Evolutionary conservation across 2,888 invertebrate genomes (phyloP), one percentile per base, ranked within the genome.

Genomic region (Pherbina coryleti): DNA sequence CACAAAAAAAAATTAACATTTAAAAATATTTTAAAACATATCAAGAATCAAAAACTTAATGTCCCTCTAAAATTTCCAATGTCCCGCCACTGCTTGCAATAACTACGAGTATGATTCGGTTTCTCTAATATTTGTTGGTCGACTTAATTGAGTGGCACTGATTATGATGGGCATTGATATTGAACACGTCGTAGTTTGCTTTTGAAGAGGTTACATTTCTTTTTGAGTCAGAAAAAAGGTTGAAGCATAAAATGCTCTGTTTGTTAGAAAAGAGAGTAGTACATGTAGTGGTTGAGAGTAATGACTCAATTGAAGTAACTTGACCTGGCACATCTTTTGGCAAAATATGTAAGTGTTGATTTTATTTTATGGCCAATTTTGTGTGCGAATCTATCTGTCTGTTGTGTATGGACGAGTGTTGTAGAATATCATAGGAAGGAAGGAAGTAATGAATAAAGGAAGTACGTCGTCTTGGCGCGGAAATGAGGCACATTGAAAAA

Each of bases 121-220:
- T 11, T 14, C 7, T 44, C 14, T 3, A 44, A n/a, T 55, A 1
- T 7, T 17, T 44, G 64, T 71, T 70, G 62, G 76, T 49, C 76
- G 62, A 76, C 71, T 64, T 76, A 62, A 76, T 62, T 62, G 19
- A 49, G 62, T 57, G 71, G 70, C 76, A 71, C 44, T 34, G 76
- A 76, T 71, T 71, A 62, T 71, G 76, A 76, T 49, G 55, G 70
- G 34, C 70, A 51, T 75, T 75, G 57, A 72, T 57, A n/a, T 25
- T 55, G 53, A 53, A 53, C 67, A 25, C 14, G 28, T 57, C 31
- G 51, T 7, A 44, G 44, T 44, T 44, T 44, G 44, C 44, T 44
- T 11, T 7, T 44, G 44, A 44, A 44, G 14, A 37, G 11, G 11
- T 11, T 44, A 7, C 11, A n/a, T n/a, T 44, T 44, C 14, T 44